Base-by-base conservation (phyloP, 2,113 vertebrate species). In the Bothrops jararaca region DNA sequence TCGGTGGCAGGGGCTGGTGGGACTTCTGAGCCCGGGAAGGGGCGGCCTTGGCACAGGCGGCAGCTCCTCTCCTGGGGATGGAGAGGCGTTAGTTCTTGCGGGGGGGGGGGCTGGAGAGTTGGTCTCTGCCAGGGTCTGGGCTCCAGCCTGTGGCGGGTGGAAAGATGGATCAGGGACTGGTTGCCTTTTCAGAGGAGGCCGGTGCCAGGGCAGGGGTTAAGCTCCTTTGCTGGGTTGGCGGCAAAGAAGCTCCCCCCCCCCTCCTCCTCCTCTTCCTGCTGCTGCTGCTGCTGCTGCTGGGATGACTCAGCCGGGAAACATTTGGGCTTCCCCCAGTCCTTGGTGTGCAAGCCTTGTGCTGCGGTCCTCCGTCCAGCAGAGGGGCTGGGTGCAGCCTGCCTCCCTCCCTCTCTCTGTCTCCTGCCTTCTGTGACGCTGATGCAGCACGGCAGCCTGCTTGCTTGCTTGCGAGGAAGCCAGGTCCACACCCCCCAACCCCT, bases 361-460 rank as follows among this genome's bases (percentile, higher is more conserved):
- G 69, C 39, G 91, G 94, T 95, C 96, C 96, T 96, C 96, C 96
- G 22, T 92, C 96, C 96, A 93, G 95, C 94, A 95, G 96, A 94
- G 94, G 96, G 94, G 89, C 45, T 42, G 69, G 86, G 48, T 69
- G 54, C 4, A 0, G 13, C 26, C 13, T 18, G 26, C 29, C 74
- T 2, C 13, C n/a, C 39, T 26, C n/a, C 1, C 13, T 42, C 53
- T 6, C 34, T 23, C 4, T 29, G 5, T 64, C 18, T n/a, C 23
- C 13, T 11, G 24, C 24, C 23, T 23, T 22, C 54, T 86, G 29
- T 48, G 89, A 57, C 86, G 90, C 90, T 50, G 64, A n/a, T 69
- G 90, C 88, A 86, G 80, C 7, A 34, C 85, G 26, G 34, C 9
- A 4, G 24, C 85, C 45, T 4, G 42, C 85, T 13, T 50, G 85